Base-by-base conservation (phyloP, 2,113 vertebrate genomes). In the Oceanites oceanicus region DNA sequence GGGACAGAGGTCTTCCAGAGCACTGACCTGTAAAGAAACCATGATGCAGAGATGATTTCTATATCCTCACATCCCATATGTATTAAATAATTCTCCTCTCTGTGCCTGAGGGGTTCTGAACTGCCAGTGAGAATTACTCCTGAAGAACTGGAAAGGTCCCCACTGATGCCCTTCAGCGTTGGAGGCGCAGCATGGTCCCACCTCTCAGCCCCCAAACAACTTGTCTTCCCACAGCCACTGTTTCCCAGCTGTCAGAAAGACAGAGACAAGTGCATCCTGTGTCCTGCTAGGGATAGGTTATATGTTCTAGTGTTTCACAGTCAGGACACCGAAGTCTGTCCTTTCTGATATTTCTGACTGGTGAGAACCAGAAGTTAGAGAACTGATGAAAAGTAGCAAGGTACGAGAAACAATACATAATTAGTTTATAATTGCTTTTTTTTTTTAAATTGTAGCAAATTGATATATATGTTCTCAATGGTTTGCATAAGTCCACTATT, bases 61-160 rank as follows among this genome's bases (percentile, higher is more conserved):
- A 19, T 63, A 72, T 53, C 40, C 23, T 76, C 49, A 38, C 8
- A 73, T 47, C 32, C 18, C 34, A 59, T 7, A 81, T 11, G 22
- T 80, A 52, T 29, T 72, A 91, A 85, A 75, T 52, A 65, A 79
- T 56, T 74, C 36, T 86, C 18, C 10, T 76, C 4, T 90, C 36
- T 72, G 34, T 61, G 25, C 19, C 34, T 53, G 25, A 84, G 40
- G 10, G 12, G 17, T 76, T 88, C 56, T 49, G 23, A 78, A 62
- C 50, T 92, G 58, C 45, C 92, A 90, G 73, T 80, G 91, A 93
- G 86, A 96, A 90, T 87, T 84, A 92, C 75, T 84, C 62, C 76
- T 86, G 86, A 63, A 5, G 13, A 91, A 91, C 63, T 79, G 78
- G 62, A 84, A 92, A 92, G 95, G n/a, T 30, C 14, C 50, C 32